Evolutionary conservation across 2,113 vertebrate genomes (phyloP).

Genomic region (Stigmatopora nigra): DNA sequence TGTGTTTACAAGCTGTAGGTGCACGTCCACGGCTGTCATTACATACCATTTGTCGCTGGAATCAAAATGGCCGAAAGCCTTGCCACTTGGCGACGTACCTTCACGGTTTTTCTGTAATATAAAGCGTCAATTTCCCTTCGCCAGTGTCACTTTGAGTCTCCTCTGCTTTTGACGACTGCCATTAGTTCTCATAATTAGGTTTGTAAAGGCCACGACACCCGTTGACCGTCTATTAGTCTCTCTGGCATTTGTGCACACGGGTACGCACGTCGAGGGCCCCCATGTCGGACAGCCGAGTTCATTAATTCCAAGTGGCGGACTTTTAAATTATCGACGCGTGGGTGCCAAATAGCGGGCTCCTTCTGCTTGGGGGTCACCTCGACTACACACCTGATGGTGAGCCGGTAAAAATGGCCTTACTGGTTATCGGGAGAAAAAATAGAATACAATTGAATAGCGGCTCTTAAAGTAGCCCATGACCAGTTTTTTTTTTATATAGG

Average conservation of each 20-base stretch:
- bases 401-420: slow-evolving; percentile 23
- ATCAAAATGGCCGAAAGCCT: not conserved
- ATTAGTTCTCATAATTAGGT: slow-evolving; percentile 56
- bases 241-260: slow-evolving; percentile 32
- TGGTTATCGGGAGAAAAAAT: too few relatives aligned
- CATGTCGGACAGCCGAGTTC: slow-evolving; percentile 35
- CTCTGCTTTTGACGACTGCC: slow-evolving; percentile 32
- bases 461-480: too few relatives aligned
- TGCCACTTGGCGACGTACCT: not conserved
- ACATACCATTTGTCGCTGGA: not conserved
- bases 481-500: too few relatives aligned
- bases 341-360: slow-evolving; percentile 48
- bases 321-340: slow-evolving; percentile 43
- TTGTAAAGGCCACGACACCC: slow-evolving; percentile 50
- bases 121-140: not conserved
- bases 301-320: slow-evolving; percentile 54
- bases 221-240: slow-evolving; percentile 47
- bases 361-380: slow-evolving; percentile 37
- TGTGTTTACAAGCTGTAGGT: slow-evolving; percentile 5
- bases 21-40: not conserved
- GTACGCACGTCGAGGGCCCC: slow-evolving; percentile 18
- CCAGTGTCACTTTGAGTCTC: slow-evolving; percentile 16
- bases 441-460: too few relatives aligned
- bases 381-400: slow-evolving; percentile 33
- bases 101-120: not conserved